Base-by-base conservation (phyloP, 2,797 vertebrate species). In the Semaprochilodus insignis region DNA sequence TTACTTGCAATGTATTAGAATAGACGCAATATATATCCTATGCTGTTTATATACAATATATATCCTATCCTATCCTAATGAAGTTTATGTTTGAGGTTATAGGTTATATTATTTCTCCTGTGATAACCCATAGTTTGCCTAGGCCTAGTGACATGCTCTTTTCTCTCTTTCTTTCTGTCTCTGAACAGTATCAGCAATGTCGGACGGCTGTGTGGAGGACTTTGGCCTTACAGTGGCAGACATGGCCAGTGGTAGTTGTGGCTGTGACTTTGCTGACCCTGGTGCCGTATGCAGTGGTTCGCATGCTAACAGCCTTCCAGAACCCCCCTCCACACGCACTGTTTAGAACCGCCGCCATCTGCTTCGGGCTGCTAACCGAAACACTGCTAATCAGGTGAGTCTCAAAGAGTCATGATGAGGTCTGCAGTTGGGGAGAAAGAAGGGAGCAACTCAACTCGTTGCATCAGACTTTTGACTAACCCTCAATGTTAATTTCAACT, bases 321-420 rank as follows among this genome's bases (percentile, higher is more conserved):
- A 84, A 85, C 83, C 83, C 89, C 19, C 85, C 89, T 16, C 91
- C 92, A 40, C 88, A 89, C 34, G 7, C 40, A 6, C 0, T 87
- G 69, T 91, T 93, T 81, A 89, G 89, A 59, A 6, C 91, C 76
- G 93, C 89, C 59, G 91, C 93, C 0, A 65, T 88, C 83, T 88
- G 88, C 55, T 94, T 93, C 3, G 81, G 90, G 6, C 0, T 85
- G 11, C 52, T 90, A 51, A 62, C 89, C 0, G 90, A 92, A 80
- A 90, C 92, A 78, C 91, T 95, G 78, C 87, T 91, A 36, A 82
- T 93, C 81, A 90, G 92, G 91, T 89, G 87, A 94, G 92, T 92
- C 21, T 17, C 36, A 11, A 52, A 48, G 69, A 31, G 25, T 36
- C 13, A 44, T 80, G 17, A 36, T 36, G 60, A 66, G 62, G 21